A percentile compares a stretch with the other conserved stretches of the same genome.
Conservation (phyloP, 2,113 vertebrate genomes). For the Gobius niger region DNA sequence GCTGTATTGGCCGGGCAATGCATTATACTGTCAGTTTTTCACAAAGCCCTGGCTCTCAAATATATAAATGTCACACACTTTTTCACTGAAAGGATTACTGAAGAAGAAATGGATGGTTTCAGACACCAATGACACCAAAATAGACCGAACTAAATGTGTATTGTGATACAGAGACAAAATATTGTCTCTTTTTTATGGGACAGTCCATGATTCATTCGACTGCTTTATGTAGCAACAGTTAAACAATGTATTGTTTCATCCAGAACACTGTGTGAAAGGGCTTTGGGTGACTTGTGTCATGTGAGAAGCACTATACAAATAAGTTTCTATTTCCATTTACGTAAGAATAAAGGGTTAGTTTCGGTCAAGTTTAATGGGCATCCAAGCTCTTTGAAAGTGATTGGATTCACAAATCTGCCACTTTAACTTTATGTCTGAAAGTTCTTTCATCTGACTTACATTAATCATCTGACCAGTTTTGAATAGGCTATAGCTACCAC, state of each 20-base stretch:
- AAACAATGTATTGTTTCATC: background rate
- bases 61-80: constrained; percentile 62
- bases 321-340: no score
- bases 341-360: no score
- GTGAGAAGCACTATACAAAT: no score
- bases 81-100: constrained; percentile 61
- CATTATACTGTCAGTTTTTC: constrained; percentile 53
- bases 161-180: constrained; percentile 24
- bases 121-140: constrained; percentile 50
- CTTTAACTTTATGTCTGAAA: no score
- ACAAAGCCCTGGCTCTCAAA: constrained; percentile 59
- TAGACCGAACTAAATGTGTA: constrained; percentile 30
- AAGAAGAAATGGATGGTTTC: constrained; percentile 56
- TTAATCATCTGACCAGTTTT: no score
- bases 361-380: no score
- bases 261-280: background rate
- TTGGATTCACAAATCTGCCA: no score
- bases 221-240: constrained; percentile 4
- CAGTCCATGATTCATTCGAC: constrained; percentile 16
- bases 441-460: no score
- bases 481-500: no score
- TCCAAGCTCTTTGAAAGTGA: no score
- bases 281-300: background rate
- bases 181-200: constrained; percentile 3
- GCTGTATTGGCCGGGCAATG: constrained; percentile 53